Evolutionary conservation across 1,140 invertebrate genomes (phyloP).

Genomic region (Cherax destructor): DNA sequence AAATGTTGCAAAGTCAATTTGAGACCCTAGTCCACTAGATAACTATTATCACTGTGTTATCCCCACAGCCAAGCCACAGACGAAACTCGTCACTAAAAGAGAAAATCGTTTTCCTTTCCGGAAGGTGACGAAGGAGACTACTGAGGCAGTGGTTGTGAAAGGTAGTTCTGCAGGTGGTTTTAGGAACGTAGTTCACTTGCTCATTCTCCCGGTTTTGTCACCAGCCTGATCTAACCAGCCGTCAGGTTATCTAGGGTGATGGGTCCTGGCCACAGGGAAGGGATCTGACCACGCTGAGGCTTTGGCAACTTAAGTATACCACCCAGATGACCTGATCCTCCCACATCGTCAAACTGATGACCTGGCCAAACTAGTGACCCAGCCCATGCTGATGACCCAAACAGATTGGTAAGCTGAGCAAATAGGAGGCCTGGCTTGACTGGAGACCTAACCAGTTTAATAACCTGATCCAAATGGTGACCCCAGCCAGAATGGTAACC

Average conservation of each 20-base stretch:
- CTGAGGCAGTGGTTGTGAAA: slow-evolving; percentile 1
- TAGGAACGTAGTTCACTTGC: slow-evolving; percentile 18
- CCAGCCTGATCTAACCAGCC: neutral
- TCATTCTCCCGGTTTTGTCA: neutral
- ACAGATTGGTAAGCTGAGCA: neutral
- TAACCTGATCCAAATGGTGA: neutral
- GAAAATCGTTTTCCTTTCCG: slow-evolving; percentile 37
- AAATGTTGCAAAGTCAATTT: no score
- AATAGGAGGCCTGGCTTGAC: neutral
- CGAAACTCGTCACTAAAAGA: slow-evolving; percentile 24
- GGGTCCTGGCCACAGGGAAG: neutral
- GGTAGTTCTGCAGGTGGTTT: neutral
- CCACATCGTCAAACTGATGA: neutral
- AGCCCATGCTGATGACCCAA: neutral
- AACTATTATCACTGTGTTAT: neutral
- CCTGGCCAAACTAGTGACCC: neutral
- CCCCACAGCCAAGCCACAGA: slow-evolving; percentile 21
- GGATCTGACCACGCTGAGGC: neutral
- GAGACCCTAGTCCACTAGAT: neutral
- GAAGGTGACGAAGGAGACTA: neutral
- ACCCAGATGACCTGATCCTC: neutral
- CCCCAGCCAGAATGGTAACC: no score
- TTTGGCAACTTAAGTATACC: neutral
- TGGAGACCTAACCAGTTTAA: no score
- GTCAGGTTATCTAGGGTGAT: neutral